Base-by-base conservation (phyloP, 2,888 invertebrate species). In the Eristalis pertinax region DNA sequence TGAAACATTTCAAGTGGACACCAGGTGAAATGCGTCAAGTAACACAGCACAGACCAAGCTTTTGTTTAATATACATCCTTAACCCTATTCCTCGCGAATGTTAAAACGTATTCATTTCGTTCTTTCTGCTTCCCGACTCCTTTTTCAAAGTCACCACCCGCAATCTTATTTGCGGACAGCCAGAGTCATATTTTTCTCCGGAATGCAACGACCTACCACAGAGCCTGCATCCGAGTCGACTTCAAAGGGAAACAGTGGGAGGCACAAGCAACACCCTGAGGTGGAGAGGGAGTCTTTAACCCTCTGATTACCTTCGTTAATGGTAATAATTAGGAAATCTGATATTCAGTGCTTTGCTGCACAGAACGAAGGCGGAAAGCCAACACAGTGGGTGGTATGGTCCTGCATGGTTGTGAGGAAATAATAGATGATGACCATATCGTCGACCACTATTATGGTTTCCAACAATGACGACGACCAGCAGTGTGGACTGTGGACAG, bases 371-470 rank as follows among this genome's bases (percentile, higher is more conserved):
- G n/a, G 15, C 24, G 35, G 32, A 38, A 41, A 67, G 58, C 24
- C n/a, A 26, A 43, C 35, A 63, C 32, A 50, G 50, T 74, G 15
- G 24, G 24, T 26, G 38, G 50, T n/a, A 19, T 32, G 38, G 29
- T n/a, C 62, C 50, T 69, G 15, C 15, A 26, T 70, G n/a, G n/a
- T 73, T 72, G 35, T 65, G 32, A 4, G n/a, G 5, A 68, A 77
- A 77, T 77, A 43, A 77, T 50, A 56, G 67, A 83, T 75, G 58
- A 75, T 72, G 22, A 62, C 65, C 65, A 58, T 41, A 70, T 60
- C 43, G 63, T 15, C 19, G 50, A 62, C 67, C 67, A 83, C 63
- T 62, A 50, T 77, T 82, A 82, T 82, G 72, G 77, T 77, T 83
- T 83, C 77, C 35, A 68, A 73, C 19, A 69, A 64, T 35, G 68